These are phyloP conservation scores for Ancistrus triradiatus DNA, from an alignment of 2,113 vertebrate species.

Conservation along the genomic window DNA sequence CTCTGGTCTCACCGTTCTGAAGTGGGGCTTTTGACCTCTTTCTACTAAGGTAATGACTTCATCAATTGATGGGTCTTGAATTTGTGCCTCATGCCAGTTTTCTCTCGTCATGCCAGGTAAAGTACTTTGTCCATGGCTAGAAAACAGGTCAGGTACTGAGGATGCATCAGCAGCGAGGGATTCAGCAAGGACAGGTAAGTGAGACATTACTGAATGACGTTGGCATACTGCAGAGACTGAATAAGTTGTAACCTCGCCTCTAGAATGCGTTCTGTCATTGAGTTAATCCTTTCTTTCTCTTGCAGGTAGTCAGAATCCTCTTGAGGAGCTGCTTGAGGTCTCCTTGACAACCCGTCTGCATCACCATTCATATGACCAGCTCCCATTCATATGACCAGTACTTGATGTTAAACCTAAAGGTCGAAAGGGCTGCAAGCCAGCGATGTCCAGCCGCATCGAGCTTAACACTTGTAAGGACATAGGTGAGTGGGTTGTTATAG, in stretches of 20 bases:
- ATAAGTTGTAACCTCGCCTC: conserved; percentile 3
- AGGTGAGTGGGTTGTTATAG: not conserved
- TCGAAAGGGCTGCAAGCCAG: not conserved
- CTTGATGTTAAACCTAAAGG: conserved; percentile 11
- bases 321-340: conserved; percentile 1
- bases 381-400: conserved; percentile 16
- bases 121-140: not conserved
- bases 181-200: conserved; percentile 17
- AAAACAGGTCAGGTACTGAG: conserved; percentile 8
- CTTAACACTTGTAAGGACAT: conserved; percentile 9
- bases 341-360: conserved; percentile 17
- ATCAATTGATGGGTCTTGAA: conserved; percentile 3
- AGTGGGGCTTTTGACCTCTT: not conserved
- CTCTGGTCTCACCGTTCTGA: conserved; percentile 4
- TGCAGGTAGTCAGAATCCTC: conserved; percentile 12
- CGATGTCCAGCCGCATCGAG: conserved; percentile 9
- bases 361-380: conserved; percentile 14
- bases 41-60: conserved; percentile 2
- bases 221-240: conserved; percentile 21
- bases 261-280: conserved; percentile 2
- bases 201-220: not conserved
- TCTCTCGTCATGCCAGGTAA: not conserved
- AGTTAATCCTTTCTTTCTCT: conserved; percentile 11
- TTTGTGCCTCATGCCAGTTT: conserved; percentile 1
- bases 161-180: conserved; percentile 13